Evolutionary conservation across 2,113 vertebrate genomes (phyloP), one percentile per base, ranked within the genome.

Genomic region (Orthonyx spaldingii): DNA sequence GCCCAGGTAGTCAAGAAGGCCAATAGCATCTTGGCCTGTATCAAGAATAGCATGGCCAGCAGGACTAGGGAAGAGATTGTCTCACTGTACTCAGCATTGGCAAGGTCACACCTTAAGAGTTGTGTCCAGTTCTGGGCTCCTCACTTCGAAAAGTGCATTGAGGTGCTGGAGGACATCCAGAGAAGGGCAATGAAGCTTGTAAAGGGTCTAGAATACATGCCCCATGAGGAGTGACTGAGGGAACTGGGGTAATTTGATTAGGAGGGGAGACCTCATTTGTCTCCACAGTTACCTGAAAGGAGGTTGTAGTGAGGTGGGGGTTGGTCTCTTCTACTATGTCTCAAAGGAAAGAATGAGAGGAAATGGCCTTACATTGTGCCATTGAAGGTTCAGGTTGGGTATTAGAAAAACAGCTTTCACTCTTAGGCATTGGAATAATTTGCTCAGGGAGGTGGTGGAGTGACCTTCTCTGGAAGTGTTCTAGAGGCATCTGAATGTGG

Each of bases 291-390:
- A 27, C 17, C 66, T 50, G 35, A 80, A 33, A 81, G 44, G 32
- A 72, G 8, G 3, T 11, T 57, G 26, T 16, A 37, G 5, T 16
- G 17, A 13, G 2, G 0, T 10, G 13, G 42, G 5, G 6, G 3
- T 42, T 63, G 44, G 42, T 35, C 6, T 37, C 17, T 80, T 64
- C 57, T 71, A 5, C n/a, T 15, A 1, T 16, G 24, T 28, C 27
- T 50, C 37, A 44, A 32, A 50, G 18, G 52, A 44, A 50, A 74
- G 18, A 37, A 44, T 0, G 0, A 37, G 44, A 65, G 22, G 19
- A 81, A 64, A 28, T 44, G 22, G 13, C 52, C 37, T 37, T 37
- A 50, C 19, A 10, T 7, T 52, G 37, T 28, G 33, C 6, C 19
- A 28, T 24, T 15, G 18, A 65, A 44, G 15, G 22, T 33, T 57